Evolutionary conservation across 37 sponge, comb jelly and placozoan genomes (phyloP), one percentile per base, ranked within the genome.

Genomic region (Oopsacas minuta): DNA sequence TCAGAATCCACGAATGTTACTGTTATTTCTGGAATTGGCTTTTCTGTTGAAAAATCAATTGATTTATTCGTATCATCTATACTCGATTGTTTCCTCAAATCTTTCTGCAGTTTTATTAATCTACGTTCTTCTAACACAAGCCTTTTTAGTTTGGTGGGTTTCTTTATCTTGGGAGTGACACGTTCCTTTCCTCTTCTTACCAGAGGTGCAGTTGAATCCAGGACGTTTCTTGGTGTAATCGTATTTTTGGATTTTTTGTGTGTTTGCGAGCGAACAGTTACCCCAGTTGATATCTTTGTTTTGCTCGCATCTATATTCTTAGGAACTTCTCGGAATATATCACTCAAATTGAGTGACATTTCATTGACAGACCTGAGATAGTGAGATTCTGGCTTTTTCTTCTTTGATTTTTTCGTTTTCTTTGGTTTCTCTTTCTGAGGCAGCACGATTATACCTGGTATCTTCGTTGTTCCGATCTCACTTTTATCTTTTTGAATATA

Each of bases 161-260:
- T 91, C 85, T 91, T 93, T 52, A 86, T 88, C 82, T 93, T 93
- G 1, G 93, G 92, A 36, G 53, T 52, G 37, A 95, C 96, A 36
- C 95, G 89, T 82, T 97, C 95, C 83, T 97, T 97, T 28, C 99
- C 99, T 32, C 95, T 85, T 35, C 88, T 84, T 38, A 81, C 39
- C 12, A 52, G 37, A 8, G 99, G 95, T 0, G 95, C 99, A 83
- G 88, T 92, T 23, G 99, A 91, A 83, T 97, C 99, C 36, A 97
- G 84, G 0, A 82, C 52, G 82, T 97, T 97, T 5, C 88, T 53
- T 37, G 93, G 88, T 0, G 83, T 39, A 0, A 28, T 22, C 52
- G 3, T 3, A 10, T 12, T n/a, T 12, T 34, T 61, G 75, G 20
- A 3, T 25, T 10, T 25, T 5, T 7, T 61, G 5, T 3, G 22